Conservation (phyloP, 2,113 vertebrate species). For the Alethe castanea region DNA sequence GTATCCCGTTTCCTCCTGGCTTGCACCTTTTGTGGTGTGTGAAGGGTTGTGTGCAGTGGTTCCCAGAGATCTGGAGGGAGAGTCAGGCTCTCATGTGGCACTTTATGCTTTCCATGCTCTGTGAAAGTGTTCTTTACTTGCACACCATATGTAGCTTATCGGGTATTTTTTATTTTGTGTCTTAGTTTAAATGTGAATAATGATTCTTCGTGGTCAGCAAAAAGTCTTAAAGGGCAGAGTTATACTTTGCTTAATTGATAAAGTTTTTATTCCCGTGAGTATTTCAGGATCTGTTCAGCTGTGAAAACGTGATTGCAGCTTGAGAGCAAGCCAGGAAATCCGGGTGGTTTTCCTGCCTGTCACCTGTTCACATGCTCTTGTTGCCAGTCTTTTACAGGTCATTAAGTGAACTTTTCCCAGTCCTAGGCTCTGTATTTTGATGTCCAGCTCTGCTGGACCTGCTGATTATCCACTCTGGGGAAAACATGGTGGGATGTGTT, state of each 20-base stretch:
- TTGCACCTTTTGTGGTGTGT: fast-evolving
- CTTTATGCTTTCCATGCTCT: not conserved
- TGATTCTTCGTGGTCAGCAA: not conserved
- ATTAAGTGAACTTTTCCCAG: not conserved
- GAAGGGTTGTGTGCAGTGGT: not conserved
- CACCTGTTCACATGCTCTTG: not conserved
- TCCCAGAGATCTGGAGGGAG: not conserved
- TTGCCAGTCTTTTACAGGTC: not conserved
- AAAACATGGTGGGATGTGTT: not conserved
- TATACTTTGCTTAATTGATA: not conserved
- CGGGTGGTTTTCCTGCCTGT: not conserved
- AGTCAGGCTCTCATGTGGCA: not conserved
- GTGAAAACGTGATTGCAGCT: not conserved
- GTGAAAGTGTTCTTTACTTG: not conserved
- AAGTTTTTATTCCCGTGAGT: not conserved
- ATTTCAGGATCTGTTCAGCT: not conserved
- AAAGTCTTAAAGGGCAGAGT: not conserved
- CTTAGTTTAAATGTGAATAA: not conserved
- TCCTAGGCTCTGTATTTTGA: not conserved
- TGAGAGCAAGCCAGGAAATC: not conserved
- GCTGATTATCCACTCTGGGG: not conserved
- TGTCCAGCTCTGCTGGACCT: not conserved
- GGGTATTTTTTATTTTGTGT: not conserved
- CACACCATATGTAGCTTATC: not conserved
- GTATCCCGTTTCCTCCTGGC: not conserved